Evolutionary conservation across 2,797 vertebrate genomes (phyloP), one percentile per base, ranked within the genome.

Genomic region (Myotis findleyi): DNA sequence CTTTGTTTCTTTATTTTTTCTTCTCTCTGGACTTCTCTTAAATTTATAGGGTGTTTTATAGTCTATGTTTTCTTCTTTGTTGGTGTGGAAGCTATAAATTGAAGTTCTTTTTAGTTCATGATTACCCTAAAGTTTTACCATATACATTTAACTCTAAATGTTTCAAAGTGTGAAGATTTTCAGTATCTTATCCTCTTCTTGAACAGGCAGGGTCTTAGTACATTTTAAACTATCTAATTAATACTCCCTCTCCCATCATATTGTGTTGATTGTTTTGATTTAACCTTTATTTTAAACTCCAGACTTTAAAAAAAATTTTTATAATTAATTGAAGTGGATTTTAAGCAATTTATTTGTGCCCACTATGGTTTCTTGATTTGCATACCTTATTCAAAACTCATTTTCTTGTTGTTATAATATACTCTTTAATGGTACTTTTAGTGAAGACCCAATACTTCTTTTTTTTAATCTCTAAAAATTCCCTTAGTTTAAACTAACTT

Each of bases 131-230:
- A 44, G 47, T 68, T 94, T 94, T 80, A 88, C 30, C 59, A 87
- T n/a, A 68, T 5, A 68, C 55, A 73, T 89, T 85, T 75, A 73
- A 69, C 13, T 85, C 11, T 30, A 76, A 86, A 76, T 64, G 36
- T 89, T 89, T 89, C 36, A 38, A 76, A 89, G 68, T 38, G 47
- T 81, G 36, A 96, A 71, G 41, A 86, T 71, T 89, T 81, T 89
- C 25, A 47, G 5, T 55, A 75, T 85, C 14, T 66, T 75, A 49
- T 36, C 33, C 14, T 33, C 13, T n/a, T 77, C 51, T 71, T 66
- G 38, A 83, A 77, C 13, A 57, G 83, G 53, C 20, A 83, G 13
- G 86, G 16, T 69, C 21, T 94, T 72, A 75, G 33, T 33, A 79
- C 23, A 89, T 30, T 92, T 96, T 85, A 91, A 91, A 81, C 49